Evolutionary conservation across 2,888 invertebrate species (phyloP).

Genomic region (Pyralis farinalis): DNA sequence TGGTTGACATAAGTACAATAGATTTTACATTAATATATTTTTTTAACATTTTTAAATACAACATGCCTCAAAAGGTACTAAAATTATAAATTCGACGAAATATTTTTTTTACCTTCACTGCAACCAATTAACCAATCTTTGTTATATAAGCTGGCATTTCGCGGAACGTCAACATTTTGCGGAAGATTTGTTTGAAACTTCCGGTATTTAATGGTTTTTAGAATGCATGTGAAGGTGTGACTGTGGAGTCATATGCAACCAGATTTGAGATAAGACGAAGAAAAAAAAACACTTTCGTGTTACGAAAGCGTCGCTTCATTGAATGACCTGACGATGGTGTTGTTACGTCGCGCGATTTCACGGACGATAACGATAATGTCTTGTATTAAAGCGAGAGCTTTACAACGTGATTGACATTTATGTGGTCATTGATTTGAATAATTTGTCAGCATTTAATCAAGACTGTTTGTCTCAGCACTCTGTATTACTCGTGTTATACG

Average conservation of each 20-base stretch:
- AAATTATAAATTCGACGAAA: too few relatives aligned
- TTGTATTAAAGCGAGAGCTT: constrained; percentile 49
- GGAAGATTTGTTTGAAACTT: constrained; percentile 34
- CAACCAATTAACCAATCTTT: too few relatives aligned
- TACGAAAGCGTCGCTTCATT: constrained; percentile 66
- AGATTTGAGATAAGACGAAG: constrained; percentile 25
- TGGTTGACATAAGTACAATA: too few relatives aligned
- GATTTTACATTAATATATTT: too few relatives aligned
- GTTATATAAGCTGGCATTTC: constrained; percentile 44
- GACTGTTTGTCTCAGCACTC: too few relatives aligned
- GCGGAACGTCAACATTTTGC: constrained; percentile 33
- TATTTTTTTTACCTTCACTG: too few relatives aligned
- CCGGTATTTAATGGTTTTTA: constrained; percentile 29
- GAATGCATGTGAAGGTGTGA: constrained; percentile 9
- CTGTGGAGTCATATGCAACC: not conserved
- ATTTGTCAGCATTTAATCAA: constrained; percentile 15
- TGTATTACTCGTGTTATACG: too few relatives aligned
- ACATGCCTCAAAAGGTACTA: too few relatives aligned
- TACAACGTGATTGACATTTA: constrained; percentile 23
- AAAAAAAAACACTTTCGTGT: constrained; percentile 61
- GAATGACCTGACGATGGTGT: constrained; percentile 55
- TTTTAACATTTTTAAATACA: too few relatives aligned
- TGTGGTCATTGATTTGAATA: constrained; percentile 22
- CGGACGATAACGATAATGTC: constrained; percentile 40
- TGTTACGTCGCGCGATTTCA: constrained; percentile 43